These are phyloP conservation scores for Pristis pectinata DNA, from an alignment of 2,797 vertebrate genomes.

Conservation along the genomic window DNA sequence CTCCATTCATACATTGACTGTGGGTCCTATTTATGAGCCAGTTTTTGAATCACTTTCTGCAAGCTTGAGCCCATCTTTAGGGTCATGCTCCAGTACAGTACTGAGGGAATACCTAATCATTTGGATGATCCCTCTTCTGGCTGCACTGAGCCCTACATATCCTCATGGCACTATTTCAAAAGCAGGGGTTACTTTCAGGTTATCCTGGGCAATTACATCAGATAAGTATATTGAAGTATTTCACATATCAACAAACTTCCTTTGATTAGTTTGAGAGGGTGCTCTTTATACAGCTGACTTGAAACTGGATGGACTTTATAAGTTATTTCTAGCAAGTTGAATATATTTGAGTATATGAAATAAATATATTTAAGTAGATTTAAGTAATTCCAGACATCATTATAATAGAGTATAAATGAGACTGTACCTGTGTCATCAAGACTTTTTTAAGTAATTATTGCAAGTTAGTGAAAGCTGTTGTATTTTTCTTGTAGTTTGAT, in stretches of 20 bases:
- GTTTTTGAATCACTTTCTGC: too few relatives aligned
- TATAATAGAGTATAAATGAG: neutral
- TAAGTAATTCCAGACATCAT: neutral
- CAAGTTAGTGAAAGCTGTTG: too few relatives aligned
- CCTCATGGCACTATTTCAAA: too few relatives aligned
- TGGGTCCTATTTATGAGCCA: too few relatives aligned
- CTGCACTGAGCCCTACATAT: too few relatives aligned
- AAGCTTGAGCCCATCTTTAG: neutral
- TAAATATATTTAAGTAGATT: neutral
- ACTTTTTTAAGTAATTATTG: neutral
- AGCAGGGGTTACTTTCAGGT: too few relatives aligned
- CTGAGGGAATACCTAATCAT: neutral
- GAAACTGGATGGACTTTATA: neutral
- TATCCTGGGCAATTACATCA: too few relatives aligned
- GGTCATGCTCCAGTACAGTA: neutral
- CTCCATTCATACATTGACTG: too few relatives aligned
- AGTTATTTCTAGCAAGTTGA: neutral
- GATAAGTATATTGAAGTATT: too few relatives aligned
- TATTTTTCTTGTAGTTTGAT: conserved; percentile 70
- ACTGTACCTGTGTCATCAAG: too few relatives aligned
- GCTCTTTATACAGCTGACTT: neutral
- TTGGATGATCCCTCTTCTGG: neutral
- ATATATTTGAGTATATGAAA: neutral
- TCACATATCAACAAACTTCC: too few relatives aligned
- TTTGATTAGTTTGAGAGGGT: too few relatives aligned